Base-by-base conservation (phyloP, 1,140 invertebrate species). In the Drosophila bocqueti region DNA sequence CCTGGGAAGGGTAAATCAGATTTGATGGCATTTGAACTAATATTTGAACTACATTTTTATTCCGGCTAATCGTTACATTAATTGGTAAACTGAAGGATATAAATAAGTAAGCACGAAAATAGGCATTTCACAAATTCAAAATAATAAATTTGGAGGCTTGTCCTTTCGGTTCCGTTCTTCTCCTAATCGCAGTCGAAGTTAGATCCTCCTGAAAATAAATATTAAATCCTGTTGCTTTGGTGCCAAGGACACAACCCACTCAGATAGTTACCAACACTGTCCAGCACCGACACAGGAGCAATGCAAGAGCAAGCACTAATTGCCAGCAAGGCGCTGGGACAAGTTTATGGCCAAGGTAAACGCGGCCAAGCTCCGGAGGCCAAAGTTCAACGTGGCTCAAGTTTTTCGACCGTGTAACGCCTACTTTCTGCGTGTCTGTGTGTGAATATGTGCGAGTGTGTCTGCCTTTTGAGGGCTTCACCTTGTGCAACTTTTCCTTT, bases 261-360 rank as follows among this genome's bases (percentile, higher is more conserved):
- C 15, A 16, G 18, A n/a, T 58, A 58, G 34, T 59, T 43, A 40
- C 11, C 36, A 64, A 7, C 26, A 31, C 36, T 42, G 18, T 15
- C 15, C 34, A 16, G 13, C 34, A 16, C 50, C 36, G 15, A 43
- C 43, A 58, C 45, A 61, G 42, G 6, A 43, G 52, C 36, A 54
- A 7, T 66, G 50, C 72, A 45, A 73, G 73, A 89, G 67, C 31
- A 64, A 79, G 78, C 81, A 89, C 85, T 89, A 89, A 89, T 89
- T 89, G 85, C 85, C 86, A 90, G 65, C 74, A 52, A 84, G 81
- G 81, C 85, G 77, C 78, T 66, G 81, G 85, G 46, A 65, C 85
- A 89, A 89, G 85, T 89, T 89, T 90, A 89, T 79, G 85, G 85
- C 85, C 85, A 89, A 89, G 85, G 85, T 89, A 84, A 89, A 68